These are phyloP conservation scores for Penaeus vannamei DNA, from an alignment of 1,140 invertebrate genomes.

Conservation along the genomic window DNA sequence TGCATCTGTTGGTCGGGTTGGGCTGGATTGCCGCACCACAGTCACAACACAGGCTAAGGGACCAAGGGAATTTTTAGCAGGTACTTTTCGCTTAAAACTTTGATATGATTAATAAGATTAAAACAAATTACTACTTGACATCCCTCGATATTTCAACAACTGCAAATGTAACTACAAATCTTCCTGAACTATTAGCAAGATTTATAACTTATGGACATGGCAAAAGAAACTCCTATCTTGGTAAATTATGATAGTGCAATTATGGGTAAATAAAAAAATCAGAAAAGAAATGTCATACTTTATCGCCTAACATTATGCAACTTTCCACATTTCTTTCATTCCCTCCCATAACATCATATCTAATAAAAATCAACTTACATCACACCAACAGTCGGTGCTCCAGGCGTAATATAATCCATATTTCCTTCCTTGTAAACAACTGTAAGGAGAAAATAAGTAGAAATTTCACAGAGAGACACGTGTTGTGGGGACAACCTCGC, in stretches of 20 bases:
- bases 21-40: constrained; percentile 83
- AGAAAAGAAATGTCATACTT: too few species aligned
- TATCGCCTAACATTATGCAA: neutral
- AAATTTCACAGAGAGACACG: neutral
- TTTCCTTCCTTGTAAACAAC: neutral
- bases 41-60: constrained; percentile 74
- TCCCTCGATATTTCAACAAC: too few species aligned
- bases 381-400: neutral
- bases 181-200: too few species aligned
- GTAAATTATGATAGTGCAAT: too few species aligned
- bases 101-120: neutral
- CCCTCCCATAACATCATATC: neutral
- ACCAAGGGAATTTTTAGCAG: neutral
- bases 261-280: too few species aligned
- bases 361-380: constrained; percentile 16
- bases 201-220: too few species aligned
- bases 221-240: too few species aligned
- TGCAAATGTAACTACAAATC: too few species aligned
- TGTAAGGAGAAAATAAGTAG: neutral
- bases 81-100: neutral
- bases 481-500: neutral
- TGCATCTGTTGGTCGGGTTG: constrained; percentile 98
- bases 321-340: neutral
- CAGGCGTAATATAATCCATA: constrained; percentile 28
- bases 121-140: neutral